Base-by-base conservation (phyloP, 2,888 invertebrate species). In the Heliconius hortense region DNA sequence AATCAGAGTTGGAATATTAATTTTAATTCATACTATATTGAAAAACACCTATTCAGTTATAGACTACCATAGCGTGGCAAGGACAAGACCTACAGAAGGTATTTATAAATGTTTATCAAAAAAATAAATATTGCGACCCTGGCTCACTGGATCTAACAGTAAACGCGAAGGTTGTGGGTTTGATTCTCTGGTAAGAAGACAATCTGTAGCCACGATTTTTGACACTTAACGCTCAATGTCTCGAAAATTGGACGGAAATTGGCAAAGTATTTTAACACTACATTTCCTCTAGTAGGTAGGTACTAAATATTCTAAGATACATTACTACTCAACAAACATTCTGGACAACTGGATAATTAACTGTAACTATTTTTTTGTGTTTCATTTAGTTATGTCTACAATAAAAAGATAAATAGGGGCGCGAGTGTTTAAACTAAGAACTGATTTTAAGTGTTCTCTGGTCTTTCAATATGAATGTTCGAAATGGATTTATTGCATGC, bases 401-500 rank as follows among this genome's bases (percentile, higher is more conserved):
- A 10, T n/a, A 56, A 10, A 56, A 56, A 56, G 0, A 56, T 56
- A 1, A 56, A 53, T n/a, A 3, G 56, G 18, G 3, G 8, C 21
- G n/a, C 53, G 10, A 10, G 10, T 21, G 3, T 8, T 56, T 21
- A n/a, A 10, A 56, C 10, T 48, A 5, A 48, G 2, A 48, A 18
- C 18, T 7, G 18, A 21, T 48, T 48, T 15, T 5, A 43, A 15
- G 43, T 43, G 43, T 43, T 7, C 48, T 48, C 18, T 48, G 0
- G 18, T 48, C 7, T 48, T 48, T 48, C 48, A 48, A 48, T 48
- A 18, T 48, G 18, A 48, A 48, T 43, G 43, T 68, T 43, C 24
- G 26, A 83, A 85, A 84, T 85, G 80, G 75, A 78, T 78, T 79
- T 84, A 86, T 91, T 85, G 91, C 92, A 90, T 92, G 92, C 79